Conservation (phyloP, 1,140 invertebrate genomes). For the Archegozetes longisetosus region DNA sequence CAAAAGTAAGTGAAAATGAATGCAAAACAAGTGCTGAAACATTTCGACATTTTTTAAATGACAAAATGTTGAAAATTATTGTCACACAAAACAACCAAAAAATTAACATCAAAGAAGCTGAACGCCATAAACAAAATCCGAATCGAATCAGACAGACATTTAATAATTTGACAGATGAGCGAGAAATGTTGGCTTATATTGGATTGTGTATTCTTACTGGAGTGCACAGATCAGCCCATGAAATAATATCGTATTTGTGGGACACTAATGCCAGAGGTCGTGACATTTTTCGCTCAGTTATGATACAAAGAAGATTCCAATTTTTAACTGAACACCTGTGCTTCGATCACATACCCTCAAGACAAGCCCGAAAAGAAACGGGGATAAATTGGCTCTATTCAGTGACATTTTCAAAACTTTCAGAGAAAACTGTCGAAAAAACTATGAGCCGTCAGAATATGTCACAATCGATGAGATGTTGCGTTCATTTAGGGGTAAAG, state of each 20-base stretch:
- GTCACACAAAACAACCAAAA: neutral
- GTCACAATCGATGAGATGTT: constrained; percentile 23
- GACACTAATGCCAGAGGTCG: neutral
- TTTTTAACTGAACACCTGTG: neutral
- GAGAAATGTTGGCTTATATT: neutral
- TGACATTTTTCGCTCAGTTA: neutral
- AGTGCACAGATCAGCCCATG: neutral
- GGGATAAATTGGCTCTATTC: constrained; percentile 15
- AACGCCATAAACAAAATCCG: neutral
- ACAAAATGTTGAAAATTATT: neutral
- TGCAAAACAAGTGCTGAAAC: neutral
- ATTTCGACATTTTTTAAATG: neutral
- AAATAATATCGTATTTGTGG: neutral
- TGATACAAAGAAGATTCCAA: neutral
- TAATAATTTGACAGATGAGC: neutral
- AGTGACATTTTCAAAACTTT: constrained; percentile 18
- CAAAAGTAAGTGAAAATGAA: neutral
- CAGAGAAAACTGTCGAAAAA: constrained; percentile 16
- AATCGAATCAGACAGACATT: neutral
- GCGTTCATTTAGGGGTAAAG: constrained; percentile 18
- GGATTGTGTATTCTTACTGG: neutral
- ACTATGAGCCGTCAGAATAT: constrained; percentile 10
- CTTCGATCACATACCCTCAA: neutral
- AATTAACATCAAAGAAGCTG: neutral
- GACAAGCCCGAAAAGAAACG: neutral